Evolutionary conservation across 1,140 invertebrate species (phyloP).

Genomic region (Musca domestica): DNA sequence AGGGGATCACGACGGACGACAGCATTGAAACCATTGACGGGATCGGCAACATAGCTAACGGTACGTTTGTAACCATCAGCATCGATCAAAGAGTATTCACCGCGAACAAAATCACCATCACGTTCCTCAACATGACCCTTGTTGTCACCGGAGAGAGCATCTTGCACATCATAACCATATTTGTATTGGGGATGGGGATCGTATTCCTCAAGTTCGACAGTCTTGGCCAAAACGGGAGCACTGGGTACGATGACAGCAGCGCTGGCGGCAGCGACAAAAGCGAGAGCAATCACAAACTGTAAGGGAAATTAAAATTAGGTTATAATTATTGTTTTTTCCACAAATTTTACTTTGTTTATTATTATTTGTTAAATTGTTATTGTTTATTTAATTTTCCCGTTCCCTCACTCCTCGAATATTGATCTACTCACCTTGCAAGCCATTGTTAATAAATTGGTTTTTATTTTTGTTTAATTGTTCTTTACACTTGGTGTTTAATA

Average conservation of each 20-base stretch:
- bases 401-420: background rate
- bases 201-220: conserved; percentile 28
- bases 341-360: conserved; percentile 27
- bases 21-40: conserved; percentile 40
- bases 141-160: conserved; percentile 61
- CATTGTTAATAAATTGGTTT: conserved; percentile 25
- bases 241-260: conserved; percentile 29
- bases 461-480: conserved; percentile 22
- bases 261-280: conserved; percentile 23
- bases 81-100: conserved; percentile 56
- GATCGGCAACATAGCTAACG: conserved; percentile 44
- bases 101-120: conserved; percentile 56
- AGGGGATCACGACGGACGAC: conserved; percentile 47
- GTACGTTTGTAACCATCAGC: conserved; percentile 51
- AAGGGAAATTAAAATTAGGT: conserved; percentile 16
- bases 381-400: background rate
- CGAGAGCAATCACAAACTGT: conserved; percentile 25
- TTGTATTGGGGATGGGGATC: conserved; percentile 56
- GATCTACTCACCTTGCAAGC: conserved; percentile 25
- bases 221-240: conserved; percentile 29
- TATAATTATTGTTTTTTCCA: conserved; percentile 33
- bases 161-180: conserved; percentile 61
- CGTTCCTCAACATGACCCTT: conserved; percentile 62
- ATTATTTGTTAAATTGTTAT: background rate
- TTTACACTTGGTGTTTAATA: conserved; percentile 11